Percentiles rank a stretch among this genome's conserved stretches.
phyloP scores from a whole-genome alignment of 2,888 invertebrate genomes.

The Teleogryllus oceanicus region DNA sequence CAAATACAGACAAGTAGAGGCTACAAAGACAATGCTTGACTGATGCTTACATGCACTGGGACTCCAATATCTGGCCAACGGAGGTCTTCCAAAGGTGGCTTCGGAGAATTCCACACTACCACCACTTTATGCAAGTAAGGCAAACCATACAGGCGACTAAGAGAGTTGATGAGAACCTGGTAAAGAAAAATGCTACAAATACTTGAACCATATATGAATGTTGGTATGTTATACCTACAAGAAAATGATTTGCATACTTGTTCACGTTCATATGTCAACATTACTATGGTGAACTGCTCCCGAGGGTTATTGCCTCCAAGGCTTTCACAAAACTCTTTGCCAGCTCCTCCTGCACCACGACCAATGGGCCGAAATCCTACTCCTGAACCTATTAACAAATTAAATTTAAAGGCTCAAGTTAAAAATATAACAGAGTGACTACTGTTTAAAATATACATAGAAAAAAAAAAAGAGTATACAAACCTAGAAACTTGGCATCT shows the following conservation, averaged over 20 bases:
- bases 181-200: background rate
- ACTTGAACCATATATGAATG: conserved; percentile 57
- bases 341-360: conserved; percentile 88
- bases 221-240: conserved; percentile 69
- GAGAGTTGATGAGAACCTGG: conserved; percentile 78
- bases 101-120: conserved; percentile 96
- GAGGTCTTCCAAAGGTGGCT: conserved; percentile 72
- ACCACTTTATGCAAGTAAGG: conserved; percentile 97
- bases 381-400: conserved; percentile 60
- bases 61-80: conserved; percentile 91
- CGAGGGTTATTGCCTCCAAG: conserved; percentile 91
- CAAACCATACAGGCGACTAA: conserved; percentile 83
- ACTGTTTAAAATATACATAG: conserved; percentile 19
- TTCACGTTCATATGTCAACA: conserved; percentile 95
- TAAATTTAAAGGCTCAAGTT: background rate
- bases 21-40: background rate
- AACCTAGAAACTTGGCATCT: conserved; percentile 87
- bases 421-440: conserved; percentile 22
- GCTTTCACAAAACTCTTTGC: conserved; percentile 93
- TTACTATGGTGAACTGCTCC: conserved; percentile 96
- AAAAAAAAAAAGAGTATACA: conserved; percentile 34
- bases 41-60: conserved; percentile 61
- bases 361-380: conserved; percentile 91
- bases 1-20: too few relatives aligned
- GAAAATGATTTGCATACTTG: conserved; percentile 49